A percentile compares a stretch with the other conserved stretches of the same genome.
These are phyloP conservation scores for Hydrotaea diabolus DNA, from an alignment of 2,888 invertebrate genomes.

Conservation along the genomic window DNA sequence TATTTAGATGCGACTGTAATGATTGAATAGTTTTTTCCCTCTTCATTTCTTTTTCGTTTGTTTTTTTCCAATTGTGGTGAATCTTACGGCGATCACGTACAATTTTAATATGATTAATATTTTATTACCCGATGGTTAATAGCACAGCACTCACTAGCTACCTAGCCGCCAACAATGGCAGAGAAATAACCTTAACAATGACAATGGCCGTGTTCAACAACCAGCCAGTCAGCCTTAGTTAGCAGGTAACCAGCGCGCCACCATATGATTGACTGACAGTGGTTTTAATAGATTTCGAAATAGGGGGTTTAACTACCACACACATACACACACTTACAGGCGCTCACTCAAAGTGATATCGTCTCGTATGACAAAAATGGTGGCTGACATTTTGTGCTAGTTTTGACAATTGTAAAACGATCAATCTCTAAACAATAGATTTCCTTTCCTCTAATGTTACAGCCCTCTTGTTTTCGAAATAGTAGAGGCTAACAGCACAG, in stretches of 20 bases:
- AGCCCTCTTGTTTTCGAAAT: too few species aligned
- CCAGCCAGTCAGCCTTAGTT: background rate
- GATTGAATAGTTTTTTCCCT: constrained; percentile 25
- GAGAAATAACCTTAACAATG: constrained; percentile 29
- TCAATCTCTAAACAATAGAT: background rate
- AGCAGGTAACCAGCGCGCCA: background rate
- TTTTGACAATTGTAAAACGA: background rate
- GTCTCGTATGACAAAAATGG: too few species aligned
- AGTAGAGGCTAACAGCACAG: too few species aligned
- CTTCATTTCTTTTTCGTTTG: background rate
- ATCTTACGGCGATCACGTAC: constrained; percentile 35
- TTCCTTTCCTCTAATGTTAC: too few species aligned
- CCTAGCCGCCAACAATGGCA: background rate
- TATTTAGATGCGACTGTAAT: background rate
- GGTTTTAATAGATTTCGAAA: constrained; percentile 30
- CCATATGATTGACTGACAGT: constrained; percentile 35
- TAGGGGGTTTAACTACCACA: background rate
- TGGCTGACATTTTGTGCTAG: too few species aligned
- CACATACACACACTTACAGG: background rate
- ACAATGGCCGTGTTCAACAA: constrained; percentile 16
- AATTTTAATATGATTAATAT: constrained; percentile 56
- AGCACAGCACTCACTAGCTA: background rate
- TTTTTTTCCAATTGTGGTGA: constrained; percentile 14
- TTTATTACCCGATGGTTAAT: constrained; percentile 29
- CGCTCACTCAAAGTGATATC: background rate